Evolutionary conservation across 2,888 invertebrate species (phyloP).

Genomic region (Tenthredo mesomela): DNA sequence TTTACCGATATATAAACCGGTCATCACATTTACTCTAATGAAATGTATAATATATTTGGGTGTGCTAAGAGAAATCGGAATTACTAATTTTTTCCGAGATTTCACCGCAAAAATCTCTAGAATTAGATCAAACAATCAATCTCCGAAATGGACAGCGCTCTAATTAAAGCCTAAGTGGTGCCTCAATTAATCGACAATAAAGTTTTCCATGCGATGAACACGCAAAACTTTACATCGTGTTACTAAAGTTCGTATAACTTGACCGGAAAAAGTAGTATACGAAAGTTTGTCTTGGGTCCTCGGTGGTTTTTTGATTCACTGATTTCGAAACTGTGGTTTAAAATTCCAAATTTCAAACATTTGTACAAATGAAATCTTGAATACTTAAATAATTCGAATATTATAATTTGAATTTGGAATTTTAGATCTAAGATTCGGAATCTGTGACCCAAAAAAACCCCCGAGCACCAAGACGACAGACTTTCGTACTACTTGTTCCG

Average conservation of each 20-base stretch:
- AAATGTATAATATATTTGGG: background rate
- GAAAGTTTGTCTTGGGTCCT: background rate
- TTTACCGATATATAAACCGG: background rate
- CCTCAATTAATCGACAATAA: background rate
- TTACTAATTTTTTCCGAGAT: too few relatives aligned
- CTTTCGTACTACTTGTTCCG: background rate
- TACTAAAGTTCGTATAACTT: too few relatives aligned
- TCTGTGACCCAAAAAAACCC: background rate
- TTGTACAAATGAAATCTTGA: background rate
- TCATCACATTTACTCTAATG: slow-evolving; percentile 4
- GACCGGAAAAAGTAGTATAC: too few relatives aligned
- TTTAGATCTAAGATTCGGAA: background rate
- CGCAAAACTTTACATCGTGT: background rate
- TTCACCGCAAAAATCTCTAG: background rate
- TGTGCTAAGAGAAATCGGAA: background rate
- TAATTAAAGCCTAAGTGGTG: background rate
- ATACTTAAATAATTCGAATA: background rate
- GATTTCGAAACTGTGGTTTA: background rate
- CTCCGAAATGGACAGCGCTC: background rate
- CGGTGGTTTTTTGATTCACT: background rate
- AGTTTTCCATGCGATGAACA: background rate
- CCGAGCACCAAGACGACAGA: background rate
- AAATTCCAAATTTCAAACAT: background rate
- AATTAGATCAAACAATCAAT: background rate
- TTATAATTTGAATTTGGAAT: background rate